These are phyloP conservation scores for Apaloderma vittatum DNA, from an alignment of 2,113 vertebrate genomes.

Conservation along the genomic window DNA sequence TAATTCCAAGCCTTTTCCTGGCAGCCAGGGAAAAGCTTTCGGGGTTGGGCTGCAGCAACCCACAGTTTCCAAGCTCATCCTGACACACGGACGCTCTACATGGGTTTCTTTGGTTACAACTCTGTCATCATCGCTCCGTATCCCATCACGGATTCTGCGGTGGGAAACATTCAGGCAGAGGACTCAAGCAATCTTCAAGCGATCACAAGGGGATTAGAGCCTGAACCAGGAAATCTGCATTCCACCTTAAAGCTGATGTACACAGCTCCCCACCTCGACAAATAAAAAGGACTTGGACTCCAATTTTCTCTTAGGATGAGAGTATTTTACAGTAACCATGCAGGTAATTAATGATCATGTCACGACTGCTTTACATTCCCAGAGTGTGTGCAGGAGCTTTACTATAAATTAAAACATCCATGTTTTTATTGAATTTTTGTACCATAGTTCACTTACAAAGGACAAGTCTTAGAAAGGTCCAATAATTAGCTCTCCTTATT, in stretches of 20 bases:
- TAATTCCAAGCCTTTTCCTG: background rate
- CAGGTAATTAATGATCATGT: background rate
- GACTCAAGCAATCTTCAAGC: background rate
- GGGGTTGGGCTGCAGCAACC: rapidly evolving
- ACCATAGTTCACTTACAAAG: background rate
- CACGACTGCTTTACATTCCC: background rate
- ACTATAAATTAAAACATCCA: background rate
- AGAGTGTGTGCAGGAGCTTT: background rate
- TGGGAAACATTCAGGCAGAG: background rate
- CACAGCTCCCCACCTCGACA: background rate
- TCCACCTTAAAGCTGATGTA: background rate
- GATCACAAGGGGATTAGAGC: background rate
- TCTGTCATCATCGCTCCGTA: background rate
- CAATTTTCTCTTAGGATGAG: background rate
- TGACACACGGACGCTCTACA: rapidly evolving
- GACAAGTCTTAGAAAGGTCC: background rate
- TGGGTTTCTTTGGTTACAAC: background rate
- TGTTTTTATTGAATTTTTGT: background rate
- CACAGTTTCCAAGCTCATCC: rapidly evolving
- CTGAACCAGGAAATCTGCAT: background rate
- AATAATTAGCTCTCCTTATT: background rate
- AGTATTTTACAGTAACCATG: background rate
- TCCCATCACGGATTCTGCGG: rapidly evolving
- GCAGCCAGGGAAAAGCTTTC: background rate
- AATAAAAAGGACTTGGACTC: background rate